These are phyloP conservation scores for Calliphora vicina DNA, from an alignment of 1,140 invertebrate species.

Conservation along the genomic window DNA sequence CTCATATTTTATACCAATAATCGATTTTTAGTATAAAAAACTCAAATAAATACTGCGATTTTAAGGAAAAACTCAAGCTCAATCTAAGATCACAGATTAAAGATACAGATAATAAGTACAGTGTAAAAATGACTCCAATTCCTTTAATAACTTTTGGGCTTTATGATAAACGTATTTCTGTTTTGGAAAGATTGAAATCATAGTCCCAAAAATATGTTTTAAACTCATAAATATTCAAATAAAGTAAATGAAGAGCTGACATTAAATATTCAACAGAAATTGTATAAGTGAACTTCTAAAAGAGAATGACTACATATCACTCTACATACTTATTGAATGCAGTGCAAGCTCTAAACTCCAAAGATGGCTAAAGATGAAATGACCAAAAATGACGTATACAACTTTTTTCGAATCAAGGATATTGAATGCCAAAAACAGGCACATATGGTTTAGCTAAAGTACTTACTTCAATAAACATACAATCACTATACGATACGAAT, in stretches of 20 bases:
- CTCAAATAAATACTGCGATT: too few relatives aligned
- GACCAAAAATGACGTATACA: conserved; percentile 17
- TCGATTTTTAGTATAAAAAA: too few relatives aligned
- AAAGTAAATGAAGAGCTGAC: neutral
- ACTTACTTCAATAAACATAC: conserved; percentile 23
- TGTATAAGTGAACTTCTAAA: neutral
- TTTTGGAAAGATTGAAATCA: neutral
- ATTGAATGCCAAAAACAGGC: conserved; percentile 32
- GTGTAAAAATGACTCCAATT: too few relatives aligned
- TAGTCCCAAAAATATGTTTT: neutral
- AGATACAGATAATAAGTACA: too few relatives aligned
- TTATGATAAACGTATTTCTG: too few relatives aligned
- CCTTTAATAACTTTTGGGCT: too few relatives aligned
- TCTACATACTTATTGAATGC: neutral
- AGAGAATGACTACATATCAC: neutral
- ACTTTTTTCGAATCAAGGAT: neutral
- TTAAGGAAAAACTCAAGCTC: too few relatives aligned
- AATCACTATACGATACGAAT: neutral
- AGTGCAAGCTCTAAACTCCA: neutral
- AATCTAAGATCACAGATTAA: too few relatives aligned
- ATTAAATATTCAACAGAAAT: conserved; percentile 34
- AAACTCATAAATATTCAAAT: conserved; percentile 20
- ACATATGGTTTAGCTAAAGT: conserved; percentile 29
- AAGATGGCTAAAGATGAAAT: conserved; percentile 19
- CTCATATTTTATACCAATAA: too few relatives aligned